Evolutionary conservation across 2,113 vertebrate genomes (phyloP), one percentile per base, ranked within the genome.

Genomic region (Melanostigma gelatinosum): DNA sequence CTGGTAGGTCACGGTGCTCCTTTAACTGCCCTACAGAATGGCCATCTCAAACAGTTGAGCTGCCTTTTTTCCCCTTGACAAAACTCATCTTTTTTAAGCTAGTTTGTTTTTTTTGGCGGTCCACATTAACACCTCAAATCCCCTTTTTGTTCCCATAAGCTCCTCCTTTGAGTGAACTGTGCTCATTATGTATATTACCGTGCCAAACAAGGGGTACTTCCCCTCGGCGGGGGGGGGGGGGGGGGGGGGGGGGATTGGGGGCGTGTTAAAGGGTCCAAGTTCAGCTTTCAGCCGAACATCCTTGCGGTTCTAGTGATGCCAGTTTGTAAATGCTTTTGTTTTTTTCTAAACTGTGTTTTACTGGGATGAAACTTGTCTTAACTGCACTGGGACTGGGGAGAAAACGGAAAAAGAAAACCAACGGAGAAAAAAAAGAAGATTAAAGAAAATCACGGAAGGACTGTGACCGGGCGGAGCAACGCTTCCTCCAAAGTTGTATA

Each of bases 61-160:
- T 46, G 81, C 79, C 48, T 83, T 79, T 85, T 84, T 82, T 86
- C 79, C 60, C 60, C 46, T 42, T 46, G 52, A 76, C 44, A 69
- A 69, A 55, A 46, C 12, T 55, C 10, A 8, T 76, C 16, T 72
- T 75, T 78, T 70, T 57, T 4, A 77, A 60, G 57, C 46, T 60
- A 50, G 67, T 80, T 52, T 83, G 38, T 0, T 80, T 82, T 79
- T 55, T 73, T 84, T 29, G 54, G 64, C 12, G 57, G 50, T 96
- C 93, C 94, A 95, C 94, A 95, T 91, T 92, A 95, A 94, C 95
- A 92, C 73, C 95, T 92, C 75, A 66, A 95, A 93, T 94, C 95
- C 93, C 94, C 91, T 64, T 63, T 95, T 32, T 34, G 92, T 96
- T 96, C 96, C 80, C 92, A 83, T 76, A 74, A 87, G 78, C 78